Evolutionary conservation across 2,888 invertebrate genomes (phyloP), one percentile per base, ranked within the genome.

Genomic region (Diarsia dahlii): DNA sequence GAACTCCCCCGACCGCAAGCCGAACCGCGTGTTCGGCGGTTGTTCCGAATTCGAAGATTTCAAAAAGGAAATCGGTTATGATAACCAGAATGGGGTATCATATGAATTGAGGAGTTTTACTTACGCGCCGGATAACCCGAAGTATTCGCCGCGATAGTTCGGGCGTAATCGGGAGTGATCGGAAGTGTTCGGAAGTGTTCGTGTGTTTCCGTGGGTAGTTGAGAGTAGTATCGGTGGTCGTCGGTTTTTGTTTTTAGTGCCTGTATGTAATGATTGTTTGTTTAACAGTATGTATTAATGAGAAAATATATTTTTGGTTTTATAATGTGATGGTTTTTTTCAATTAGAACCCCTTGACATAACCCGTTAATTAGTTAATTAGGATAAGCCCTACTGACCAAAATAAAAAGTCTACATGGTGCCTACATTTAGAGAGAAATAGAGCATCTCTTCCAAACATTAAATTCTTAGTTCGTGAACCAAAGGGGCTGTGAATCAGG

Each of bases 81-180:
- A 95, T 5, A 94, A 91, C 82, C 92, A 91, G 72, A 93, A 92
- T 84, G 98, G 98, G 83, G 97, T 97, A 82, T 97, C 98, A 45
- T 99, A 98, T 92, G 99, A 99, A 92, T 94, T 99, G 85, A 97
- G 98, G 81, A 99, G 99, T 89, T 99, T 98, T 94, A 98, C 98
- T 45, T 98, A 98, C 91, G 98, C 98, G 78, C 99, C 99, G n/a
- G 97, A 97, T 81, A 98, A 99, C 95, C 99, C 99, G 46, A 98
- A 98, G 93, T 99, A 98, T 96, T 99, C 99, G 76, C 98, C 98
- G 80, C 96, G 97, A 82, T 97, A 97, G 93, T 93, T 82, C 80
- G 78, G 77, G 45, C 48, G 46, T n/a, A 6, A n/a, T 81, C 71
- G 74, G 66, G n/a, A 48, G 20, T 71, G 60, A 56, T 84, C 80